Evolutionary conservation across 2,113 vertebrate genomes (phyloP).

Genomic region (Dromaius novaehollandiae): DNA sequence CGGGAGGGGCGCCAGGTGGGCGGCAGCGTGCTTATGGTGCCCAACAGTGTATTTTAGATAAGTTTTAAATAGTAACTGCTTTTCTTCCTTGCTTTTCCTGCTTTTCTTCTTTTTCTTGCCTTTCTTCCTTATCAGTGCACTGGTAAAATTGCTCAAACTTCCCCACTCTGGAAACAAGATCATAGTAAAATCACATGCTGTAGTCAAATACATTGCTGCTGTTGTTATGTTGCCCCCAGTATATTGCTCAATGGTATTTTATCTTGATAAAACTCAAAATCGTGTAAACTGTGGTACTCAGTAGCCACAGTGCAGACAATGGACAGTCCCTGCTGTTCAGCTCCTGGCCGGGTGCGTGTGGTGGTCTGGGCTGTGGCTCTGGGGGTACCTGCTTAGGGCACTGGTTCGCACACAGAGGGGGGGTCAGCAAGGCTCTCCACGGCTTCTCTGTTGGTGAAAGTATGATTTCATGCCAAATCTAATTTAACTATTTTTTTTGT

Average conservation of each 20-base stretch:
- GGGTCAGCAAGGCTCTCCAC: too few species aligned
- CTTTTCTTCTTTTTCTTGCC: too few species aligned
- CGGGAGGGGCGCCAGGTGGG: background rate
- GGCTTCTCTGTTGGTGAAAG: background rate
- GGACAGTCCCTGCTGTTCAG: fast-evolving
- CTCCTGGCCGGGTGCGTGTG: too few species aligned
- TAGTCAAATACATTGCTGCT: fast-evolving
- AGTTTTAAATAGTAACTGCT: fast-evolving
- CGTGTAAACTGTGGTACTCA: background rate
- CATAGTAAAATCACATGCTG: fast-evolving
- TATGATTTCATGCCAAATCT: background rate
- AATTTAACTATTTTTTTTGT: too few species aligned
- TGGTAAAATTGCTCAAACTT: too few species aligned
- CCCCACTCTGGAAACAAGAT: background rate
- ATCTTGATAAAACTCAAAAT: fast-evolving
- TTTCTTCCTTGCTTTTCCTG: too few species aligned
- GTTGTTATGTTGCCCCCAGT: fast-evolving
- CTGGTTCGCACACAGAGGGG: too few species aligned
- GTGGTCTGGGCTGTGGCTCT: too few species aligned
- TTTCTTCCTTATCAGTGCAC: too few species aligned
- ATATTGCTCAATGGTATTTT: fast-evolving
- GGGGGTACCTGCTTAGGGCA: too few species aligned
- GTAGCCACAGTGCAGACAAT: fast-evolving
- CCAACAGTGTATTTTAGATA: too few species aligned
- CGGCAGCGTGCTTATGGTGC: background rate